Base-by-base conservation (phyloP, 1,140 invertebrate species). In the Euborellia annulipes region DNA sequence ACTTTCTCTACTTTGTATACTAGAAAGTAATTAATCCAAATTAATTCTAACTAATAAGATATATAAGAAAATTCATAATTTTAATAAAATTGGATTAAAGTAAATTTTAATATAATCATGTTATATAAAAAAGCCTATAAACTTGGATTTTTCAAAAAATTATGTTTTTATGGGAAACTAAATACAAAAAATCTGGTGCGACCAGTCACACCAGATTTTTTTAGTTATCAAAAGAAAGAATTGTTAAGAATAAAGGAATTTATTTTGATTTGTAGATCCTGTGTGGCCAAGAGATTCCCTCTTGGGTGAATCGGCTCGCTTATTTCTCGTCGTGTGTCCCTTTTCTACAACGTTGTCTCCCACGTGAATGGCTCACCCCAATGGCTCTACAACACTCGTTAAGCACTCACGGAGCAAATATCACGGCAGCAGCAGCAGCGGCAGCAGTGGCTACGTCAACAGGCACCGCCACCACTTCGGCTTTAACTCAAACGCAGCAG, bases 321-420 rank as follows among this genome's bases (percentile, higher is more conserved):
- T 94, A 95, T 60, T 86, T 98, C 51, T 93, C 89, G 62, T 92
- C 92, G 36, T 97, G 91, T 68, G 88, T 99, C 55, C 95, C 95
- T 54, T 98, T 99, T 69, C 74, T 98, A 30, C 90, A 98, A 67
- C 77, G 88, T 55, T 93, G 87, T 63, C 65, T 93, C 61, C 91
- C 90, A 43, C 82, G 81, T 64, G 92, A 97, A 67, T 97, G 93
- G 93, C 66, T 98, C 45, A 96, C 90, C 38, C 94, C 94, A 17
- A 82, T 87, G 50, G 89, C 87, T 34, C 69, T 94, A 50, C 85
- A 91, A 61, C 82, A 90, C 54, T 84, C 82, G 14, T 67, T 89
- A 46, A 79, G 71, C 40, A 65, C 64, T 48, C 67, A 72, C 4
- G 23, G 23, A 27, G 23, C 23, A 11, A 27, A 27, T 27, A 27